phyloP scores from a whole-genome alignment of 1,140 invertebrate genomes.

The Aphidius gifuensis region DNA sequence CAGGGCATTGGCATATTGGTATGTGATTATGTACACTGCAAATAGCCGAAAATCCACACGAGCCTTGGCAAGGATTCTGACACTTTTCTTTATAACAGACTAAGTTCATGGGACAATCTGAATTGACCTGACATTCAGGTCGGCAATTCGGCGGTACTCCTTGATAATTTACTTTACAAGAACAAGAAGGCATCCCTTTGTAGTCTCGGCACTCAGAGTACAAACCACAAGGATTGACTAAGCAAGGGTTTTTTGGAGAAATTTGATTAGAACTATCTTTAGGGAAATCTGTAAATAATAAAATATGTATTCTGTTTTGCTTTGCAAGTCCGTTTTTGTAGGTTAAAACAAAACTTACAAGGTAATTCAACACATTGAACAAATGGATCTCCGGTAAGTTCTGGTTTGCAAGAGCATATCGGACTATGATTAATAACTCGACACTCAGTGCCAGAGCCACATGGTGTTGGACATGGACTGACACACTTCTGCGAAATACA shows the following conservation, averaged over 20 bases:
- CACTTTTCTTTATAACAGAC: constrained; percentile 54
- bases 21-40: constrained; percentile 64
- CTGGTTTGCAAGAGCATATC: constrained; percentile 48
- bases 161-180: constrained; percentile 53
- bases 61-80: constrained; percentile 50
- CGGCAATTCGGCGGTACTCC: constrained; percentile 58
- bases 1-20: constrained; percentile 64
- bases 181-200: constrained; percentile 50
- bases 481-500: constrained; percentile 66
- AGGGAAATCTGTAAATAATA: no score
- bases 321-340: no score
- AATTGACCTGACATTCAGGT: constrained; percentile 53
- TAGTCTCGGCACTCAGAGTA: constrained; percentile 52
- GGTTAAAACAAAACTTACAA: constrained; percentile 45
- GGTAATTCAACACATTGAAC: constrained; percentile 52
- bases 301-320: no score
- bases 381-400: constrained; percentile 54
- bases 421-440: constrained; percentile 55
- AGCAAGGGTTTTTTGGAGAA: constrained; percentile 48
- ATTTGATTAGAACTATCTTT: no score
- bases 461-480: constrained; percentile 65
- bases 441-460: constrained; percentile 61
- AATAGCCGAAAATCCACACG: constrained; percentile 62
- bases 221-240: constrained; percentile 53
- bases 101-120: constrained; percentile 51